A percentile compares a stretch with the other conserved stretches of the same genome.
Evolutionary conservation across 2,113 vertebrate genomes (phyloP).

Genomic region (Pteropus alecto): DNA sequence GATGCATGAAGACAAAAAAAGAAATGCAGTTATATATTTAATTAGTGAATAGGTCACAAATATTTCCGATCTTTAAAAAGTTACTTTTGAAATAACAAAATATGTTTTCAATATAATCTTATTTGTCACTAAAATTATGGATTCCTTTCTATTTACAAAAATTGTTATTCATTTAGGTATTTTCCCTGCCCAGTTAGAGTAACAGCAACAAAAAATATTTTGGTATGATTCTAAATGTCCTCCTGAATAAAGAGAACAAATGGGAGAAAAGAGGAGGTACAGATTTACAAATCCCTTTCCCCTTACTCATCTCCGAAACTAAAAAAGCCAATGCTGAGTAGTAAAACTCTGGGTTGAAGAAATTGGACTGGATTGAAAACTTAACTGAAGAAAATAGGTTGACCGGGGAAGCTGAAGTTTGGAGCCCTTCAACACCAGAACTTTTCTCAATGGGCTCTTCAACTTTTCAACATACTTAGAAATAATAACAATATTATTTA

Average conservation of each 20-base stretch:
- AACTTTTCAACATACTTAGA: constrained; percentile 23
- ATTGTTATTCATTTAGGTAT: background rate
- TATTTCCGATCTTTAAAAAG: constrained; percentile 20
- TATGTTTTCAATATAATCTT: background rate
- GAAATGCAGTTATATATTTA: background rate
- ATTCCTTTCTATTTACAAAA: constrained; percentile 1
- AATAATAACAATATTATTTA: background rate
- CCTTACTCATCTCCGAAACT: background rate
- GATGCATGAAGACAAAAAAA: background rate
- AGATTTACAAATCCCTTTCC: background rate
- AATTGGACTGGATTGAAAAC: background rate
- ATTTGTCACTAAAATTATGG: background rate
- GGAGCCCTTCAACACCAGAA: background rate
- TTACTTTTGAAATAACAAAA: constrained; percentile 5
- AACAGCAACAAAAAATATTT: background rate
- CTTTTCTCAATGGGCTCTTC: background rate
- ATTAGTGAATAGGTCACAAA: constrained; percentile 3
- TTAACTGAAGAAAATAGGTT: background rate
- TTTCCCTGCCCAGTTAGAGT: background rate
- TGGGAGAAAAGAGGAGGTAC: background rate
- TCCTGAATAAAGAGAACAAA: constrained; percentile 43
- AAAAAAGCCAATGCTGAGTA: background rate
- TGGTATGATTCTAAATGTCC: background rate
- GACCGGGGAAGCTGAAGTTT: constrained; percentile 4
- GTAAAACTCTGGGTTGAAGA: constrained; percentile 8